Evolutionary conservation across 2,888 invertebrate genomes (phyloP).

Genomic region (Malthinus flaveolus): DNA sequence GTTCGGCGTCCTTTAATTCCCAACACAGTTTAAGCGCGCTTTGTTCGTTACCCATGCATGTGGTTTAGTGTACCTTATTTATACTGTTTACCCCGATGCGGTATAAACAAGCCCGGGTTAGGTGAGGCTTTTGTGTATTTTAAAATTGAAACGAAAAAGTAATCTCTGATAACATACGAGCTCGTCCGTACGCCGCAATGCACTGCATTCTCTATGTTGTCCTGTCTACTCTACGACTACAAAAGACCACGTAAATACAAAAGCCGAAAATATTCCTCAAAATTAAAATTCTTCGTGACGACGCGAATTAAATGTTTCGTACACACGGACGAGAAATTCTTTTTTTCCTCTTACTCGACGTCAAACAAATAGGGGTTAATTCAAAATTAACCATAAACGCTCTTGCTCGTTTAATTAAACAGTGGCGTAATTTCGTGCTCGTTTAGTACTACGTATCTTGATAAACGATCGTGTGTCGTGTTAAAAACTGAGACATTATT

Average conservation of each 20-base stretch:
- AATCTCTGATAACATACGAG: conserved; percentile 42
- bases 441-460: no score
- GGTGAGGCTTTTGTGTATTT: conserved; percentile 38
- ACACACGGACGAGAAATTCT: no score
- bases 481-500: no score
- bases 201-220: conserved; percentile 21
- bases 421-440: no score
- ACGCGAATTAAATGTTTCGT: conserved; percentile 5
- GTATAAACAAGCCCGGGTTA: conserved; percentile 28
- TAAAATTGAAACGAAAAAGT: conserved; percentile 44
- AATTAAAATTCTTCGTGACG: conserved; percentile 22
- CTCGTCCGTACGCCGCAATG: conserved; percentile 22
- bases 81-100: conserved; percentile 39
- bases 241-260: conserved; percentile 26
- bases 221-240: neutral
- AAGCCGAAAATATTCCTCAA: conserved; percentile 18
- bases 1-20: conserved; percentile 30
- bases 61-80: conserved; percentile 36
- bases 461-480: no score
- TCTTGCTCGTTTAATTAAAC: no score
- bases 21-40: conserved; percentile 27
- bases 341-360: no score
- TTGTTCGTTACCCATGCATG: conserved; percentile 24
- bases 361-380: no score
- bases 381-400: no score